phyloP scores from a whole-genome alignment of 2,113 vertebrate species.

The Dasypus novemcinctus region DNA sequence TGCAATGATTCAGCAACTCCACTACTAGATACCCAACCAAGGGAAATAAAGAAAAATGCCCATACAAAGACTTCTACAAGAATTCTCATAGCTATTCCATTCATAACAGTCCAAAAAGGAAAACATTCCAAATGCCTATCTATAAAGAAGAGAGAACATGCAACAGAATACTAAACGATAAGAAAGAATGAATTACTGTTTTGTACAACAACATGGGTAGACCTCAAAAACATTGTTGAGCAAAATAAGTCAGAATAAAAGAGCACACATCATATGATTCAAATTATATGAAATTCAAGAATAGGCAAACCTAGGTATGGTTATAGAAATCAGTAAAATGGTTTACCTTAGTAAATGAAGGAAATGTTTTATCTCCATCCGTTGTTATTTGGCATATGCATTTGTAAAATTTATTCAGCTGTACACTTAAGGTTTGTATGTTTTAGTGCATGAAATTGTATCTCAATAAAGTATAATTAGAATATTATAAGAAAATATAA shows the following conservation, averaged over 20 bases:
- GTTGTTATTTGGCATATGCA: not conserved
- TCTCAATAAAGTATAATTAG: not conserved
- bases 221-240: not conserved
- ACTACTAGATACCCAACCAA: not conserved
- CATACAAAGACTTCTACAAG: not conserved
- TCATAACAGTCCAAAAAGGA: not conserved
- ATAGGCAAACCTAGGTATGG: not conserved
- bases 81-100: not conserved
- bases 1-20: not conserved
- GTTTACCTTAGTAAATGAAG: not conserved
- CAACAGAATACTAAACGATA: not conserved
- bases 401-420: not conserved
- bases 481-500: not conserved
- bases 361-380: not conserved
- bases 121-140: not conserved
- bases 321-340: not conserved
- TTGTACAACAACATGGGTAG: not conserved
- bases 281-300: not conserved
- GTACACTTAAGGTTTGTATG: not conserved
- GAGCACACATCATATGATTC: accelerated
- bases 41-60: not conserved
- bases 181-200: not conserved
- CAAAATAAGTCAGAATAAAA: not conserved
- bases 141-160: not conserved
- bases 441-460: not conserved